Base-by-base conservation (phyloP, 2,888 invertebrate species). In the Eupithecia exiguata region DNA sequence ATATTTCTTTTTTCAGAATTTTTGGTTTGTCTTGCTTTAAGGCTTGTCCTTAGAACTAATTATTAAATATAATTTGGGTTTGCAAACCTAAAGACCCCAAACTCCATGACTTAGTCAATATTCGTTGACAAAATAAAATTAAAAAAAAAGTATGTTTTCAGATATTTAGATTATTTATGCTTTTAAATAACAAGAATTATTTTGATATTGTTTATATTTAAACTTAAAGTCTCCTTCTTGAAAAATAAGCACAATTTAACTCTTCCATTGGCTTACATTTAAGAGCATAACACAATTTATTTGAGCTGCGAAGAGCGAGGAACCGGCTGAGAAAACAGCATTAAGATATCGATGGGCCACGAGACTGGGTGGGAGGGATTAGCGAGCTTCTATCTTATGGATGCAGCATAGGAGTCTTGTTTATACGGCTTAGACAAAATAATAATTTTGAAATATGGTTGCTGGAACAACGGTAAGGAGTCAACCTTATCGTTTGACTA, bases 321-420 rank as follows among this genome's bases (percentile, higher is more conserved):
- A 80, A 81, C 82, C 83, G 86, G 79, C 91, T 90, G 91, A 83
- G 86, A 86, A 84, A 90, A 90, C 89, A 90, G 80, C 80, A 83
- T 82, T 83, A 83, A 87, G 87, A 87, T 80, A 80, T 84, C 83
- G 74, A 69, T 43, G 69, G 81, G 87, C 77, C 72, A 80, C 1
- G 14, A 62, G 71, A 68, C 5, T 1, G 46, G 83, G 75, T 80
- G 69, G 0, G 7, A 46, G 1, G n/a, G 46, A 49, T 46, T 40
- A 36, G 46, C 58, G 5, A 58, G n/a, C 25, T 25, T 25, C 25
- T 58, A 58, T 58, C 25, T 58, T 14, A 58, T 58, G 25, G 25
- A 14, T 25, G 12, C 58, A 58, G 58, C 25, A 12, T 12, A 58
- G 18, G n/a, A 30, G 65, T 35, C 18, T 62, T 5, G 25, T 9